Evolutionary conservation across 2,797 vertebrate species (phyloP).

Genomic region (Lagodon rhomboides): DNA sequence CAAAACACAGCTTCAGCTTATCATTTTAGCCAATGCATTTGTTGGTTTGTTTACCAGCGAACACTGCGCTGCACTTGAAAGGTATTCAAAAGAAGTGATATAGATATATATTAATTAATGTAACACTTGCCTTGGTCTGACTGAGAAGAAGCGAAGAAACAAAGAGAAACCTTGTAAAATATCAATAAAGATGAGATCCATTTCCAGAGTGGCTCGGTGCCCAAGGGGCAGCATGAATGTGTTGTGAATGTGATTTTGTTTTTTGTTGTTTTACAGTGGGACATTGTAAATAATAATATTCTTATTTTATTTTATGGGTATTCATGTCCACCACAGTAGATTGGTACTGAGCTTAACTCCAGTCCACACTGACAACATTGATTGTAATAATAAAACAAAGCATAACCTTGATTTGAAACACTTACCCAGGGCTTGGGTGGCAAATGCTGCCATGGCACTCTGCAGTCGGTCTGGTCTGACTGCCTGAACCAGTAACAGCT

Average conservation of each 20-base stretch:
- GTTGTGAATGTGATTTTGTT: conserved; percentile 1
- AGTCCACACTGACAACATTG: not conserved
- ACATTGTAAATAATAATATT: conserved; percentile 14
- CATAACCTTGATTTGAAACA: conserved; percentile 32
- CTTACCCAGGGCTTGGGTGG: conserved; percentile 91
- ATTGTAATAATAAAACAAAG: not conserved
- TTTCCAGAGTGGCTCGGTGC: not conserved
- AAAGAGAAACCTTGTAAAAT: conserved; percentile 19
- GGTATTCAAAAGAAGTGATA: not conserved
- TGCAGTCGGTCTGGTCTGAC: conserved; percentile 94
- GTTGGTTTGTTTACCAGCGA: not conserved
- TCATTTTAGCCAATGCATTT: not conserved
- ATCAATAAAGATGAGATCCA: not conserved
- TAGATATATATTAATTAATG: not conserved
- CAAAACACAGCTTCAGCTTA: not conserved
- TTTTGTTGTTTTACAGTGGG: not conserved
- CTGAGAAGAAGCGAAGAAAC: not conserved
- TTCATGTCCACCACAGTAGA: not conserved
- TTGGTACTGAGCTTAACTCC: not conserved
- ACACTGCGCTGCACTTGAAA: not conserved
- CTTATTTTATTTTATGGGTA: not conserved
- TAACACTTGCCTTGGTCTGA: not conserved
- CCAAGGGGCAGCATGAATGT: not conserved
- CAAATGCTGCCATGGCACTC: conserved; percentile 93
- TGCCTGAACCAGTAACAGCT: conserved; percentile 94